Evolutionary conservation across 2,113 vertebrate species (phyloP).

Genomic region (Athene noctua): DNA sequence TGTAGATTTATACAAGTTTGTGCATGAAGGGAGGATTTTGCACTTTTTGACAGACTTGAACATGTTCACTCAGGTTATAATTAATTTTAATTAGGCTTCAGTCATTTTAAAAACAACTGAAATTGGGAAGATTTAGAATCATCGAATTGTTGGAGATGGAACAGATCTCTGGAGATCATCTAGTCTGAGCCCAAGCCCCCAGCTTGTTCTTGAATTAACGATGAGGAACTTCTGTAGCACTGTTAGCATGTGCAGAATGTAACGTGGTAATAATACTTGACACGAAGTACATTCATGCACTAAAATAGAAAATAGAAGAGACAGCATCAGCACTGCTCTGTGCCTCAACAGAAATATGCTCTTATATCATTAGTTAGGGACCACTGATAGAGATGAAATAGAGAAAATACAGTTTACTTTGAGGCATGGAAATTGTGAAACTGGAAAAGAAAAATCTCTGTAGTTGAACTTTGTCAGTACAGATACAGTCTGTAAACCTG

Average conservation of each 20-base stretch:
- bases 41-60: background rate
- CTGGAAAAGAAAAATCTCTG: background rate
- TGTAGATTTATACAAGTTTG: background rate
- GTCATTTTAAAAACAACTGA: background rate
- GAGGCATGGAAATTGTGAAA: background rate
- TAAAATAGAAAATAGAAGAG: background rate
- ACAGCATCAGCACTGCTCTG: background rate
- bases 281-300: background rate
- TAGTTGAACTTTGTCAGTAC: background rate
- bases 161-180: background rate
- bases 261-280: accelerated
- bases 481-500: background rate
- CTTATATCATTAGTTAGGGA: background rate
- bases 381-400: background rate
- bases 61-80: background rate
- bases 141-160: background rate
- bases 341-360: background rate
- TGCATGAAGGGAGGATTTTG: background rate
- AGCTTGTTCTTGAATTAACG: background rate
- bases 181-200: background rate
- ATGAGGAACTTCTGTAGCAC: background rate
- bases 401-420: background rate
- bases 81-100: background rate
- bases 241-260: background rate
- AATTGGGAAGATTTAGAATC: background rate